Conservation (phyloP, 2,797 vertebrate genomes). For the Labeo calbasu region DNA sequence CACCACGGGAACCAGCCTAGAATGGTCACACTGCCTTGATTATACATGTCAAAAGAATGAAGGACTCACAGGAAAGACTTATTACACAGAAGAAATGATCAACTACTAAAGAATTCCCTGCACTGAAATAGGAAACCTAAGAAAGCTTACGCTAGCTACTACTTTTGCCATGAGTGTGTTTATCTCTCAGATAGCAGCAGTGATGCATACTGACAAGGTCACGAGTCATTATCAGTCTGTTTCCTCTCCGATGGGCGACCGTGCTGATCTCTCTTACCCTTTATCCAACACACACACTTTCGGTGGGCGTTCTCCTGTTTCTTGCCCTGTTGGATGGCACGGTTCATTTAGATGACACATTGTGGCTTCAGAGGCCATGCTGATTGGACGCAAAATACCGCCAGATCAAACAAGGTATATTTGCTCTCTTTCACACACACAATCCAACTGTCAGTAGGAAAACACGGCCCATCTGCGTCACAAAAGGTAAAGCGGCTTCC, state of each 20-base stretch:
- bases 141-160: conserved; percentile 2
- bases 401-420: conserved; percentile 64
- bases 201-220: conserved; percentile 45
- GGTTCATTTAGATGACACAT: conserved; percentile 55
- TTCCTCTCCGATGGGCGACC: conserved; percentile 52
- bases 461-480: conserved; percentile 34
- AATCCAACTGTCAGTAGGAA: conserved; percentile 29
- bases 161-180: conserved; percentile 15
- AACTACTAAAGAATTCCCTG: background rate
- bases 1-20: background rate
- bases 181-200: conserved; percentile 24
- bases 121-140: conserved; percentile 4
- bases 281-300: conserved; percentile 46
- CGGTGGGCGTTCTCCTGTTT: conserved; percentile 48
- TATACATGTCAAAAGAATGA: background rate
- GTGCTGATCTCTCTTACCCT: conserved; percentile 58
- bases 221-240: conserved; percentile 61
- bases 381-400: conserved; percentile 51
- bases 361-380: conserved; percentile 44
- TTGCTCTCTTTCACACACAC: conserved; percentile 42
- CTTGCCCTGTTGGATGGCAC: conserved; percentile 44
- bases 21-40: background rate
- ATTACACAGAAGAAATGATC: background rate
- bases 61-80: background rate
- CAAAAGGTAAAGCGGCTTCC: conserved; percentile 49